These are phyloP conservation scores for Brachyhypopomus gauderio DNA, from an alignment of 2,113 vertebrate species.

Conservation along the genomic window DNA sequence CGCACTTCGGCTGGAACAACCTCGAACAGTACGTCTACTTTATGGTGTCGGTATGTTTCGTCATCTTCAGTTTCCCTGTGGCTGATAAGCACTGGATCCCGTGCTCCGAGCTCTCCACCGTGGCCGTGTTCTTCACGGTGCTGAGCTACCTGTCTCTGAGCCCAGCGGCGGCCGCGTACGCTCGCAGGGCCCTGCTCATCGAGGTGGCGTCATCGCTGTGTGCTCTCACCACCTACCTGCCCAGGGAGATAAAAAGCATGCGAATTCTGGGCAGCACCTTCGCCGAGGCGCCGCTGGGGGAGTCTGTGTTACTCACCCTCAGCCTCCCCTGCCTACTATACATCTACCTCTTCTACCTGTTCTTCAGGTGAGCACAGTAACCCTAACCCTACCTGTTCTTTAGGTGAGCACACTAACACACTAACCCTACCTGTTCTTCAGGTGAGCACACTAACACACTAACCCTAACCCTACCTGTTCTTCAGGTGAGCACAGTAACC, in stretches of 20 bases:
- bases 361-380: conserved; percentile 69
- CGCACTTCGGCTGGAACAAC: conserved; percentile 95
- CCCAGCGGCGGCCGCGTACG: conserved; percentile 81
- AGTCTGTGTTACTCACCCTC: conserved; percentile 81
- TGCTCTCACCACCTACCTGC: conserved; percentile 79
- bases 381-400: too few relatives aligned
- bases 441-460: too few relatives aligned
- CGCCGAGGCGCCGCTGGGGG: conserved; percentile 80
- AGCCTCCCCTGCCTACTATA: conserved; percentile 91
- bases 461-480: too few relatives aligned
- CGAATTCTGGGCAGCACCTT: conserved; percentile 83
- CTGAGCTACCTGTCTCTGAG: conserved; percentile 92
- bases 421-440: too few relatives aligned
- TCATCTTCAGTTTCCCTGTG: conserved; percentile 93
- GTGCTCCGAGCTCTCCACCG: conserved; percentile 88
- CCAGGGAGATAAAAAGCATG: conserved; percentile 70
- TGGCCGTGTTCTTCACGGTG: conserved; percentile 88
- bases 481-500: too few relatives aligned
- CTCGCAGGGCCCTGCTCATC: conserved; percentile 81
- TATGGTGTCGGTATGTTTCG: conserved; percentile 89
- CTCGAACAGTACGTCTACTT: conserved; percentile 92
- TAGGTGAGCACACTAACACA: too few relatives aligned
- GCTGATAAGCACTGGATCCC: conserved; percentile 91
- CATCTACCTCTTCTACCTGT: conserved; percentile 87
- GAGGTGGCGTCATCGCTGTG: conserved; percentile 85